These are phyloP conservation scores for Cyclargus thomasi DNA, from an alignment of 1,140 invertebrate genomes.

Conservation along the genomic window DNA sequence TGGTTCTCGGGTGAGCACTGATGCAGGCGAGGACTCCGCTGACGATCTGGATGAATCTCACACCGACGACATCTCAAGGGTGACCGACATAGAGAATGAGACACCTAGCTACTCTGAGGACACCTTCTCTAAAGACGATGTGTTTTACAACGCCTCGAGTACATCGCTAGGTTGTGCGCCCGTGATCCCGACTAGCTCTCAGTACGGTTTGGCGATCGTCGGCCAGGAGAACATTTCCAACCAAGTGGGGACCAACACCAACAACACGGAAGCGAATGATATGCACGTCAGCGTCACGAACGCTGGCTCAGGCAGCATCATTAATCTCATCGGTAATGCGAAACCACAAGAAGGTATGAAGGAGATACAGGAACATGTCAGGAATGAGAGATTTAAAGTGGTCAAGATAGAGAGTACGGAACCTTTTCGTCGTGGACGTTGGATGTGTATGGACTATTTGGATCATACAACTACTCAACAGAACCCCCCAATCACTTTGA, in stretches of 20 bases:
- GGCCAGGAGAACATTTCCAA: conserved; percentile 72
- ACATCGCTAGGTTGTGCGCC: conserved; percentile 84
- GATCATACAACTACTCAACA: conserved; percentile 85
- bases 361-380: conserved; percentile 82
- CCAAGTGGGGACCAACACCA: conserved; percentile 67
- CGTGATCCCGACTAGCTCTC: conserved; percentile 88
- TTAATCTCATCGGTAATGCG: conserved; percentile 79
- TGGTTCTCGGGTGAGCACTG: conserved; percentile 85
- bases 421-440: conserved; percentile 93
- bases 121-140: conserved; percentile 87
- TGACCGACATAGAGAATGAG: conserved; percentile 89
- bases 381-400: conserved; percentile 94
- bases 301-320: conserved; percentile 77
- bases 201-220: conserved; percentile 88
- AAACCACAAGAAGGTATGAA: conserved; percentile 80
- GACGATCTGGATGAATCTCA: conserved; percentile 96
- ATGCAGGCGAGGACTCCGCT: conserved; percentile 92
- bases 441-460: conserved; percentile 96
- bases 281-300: conserved; percentile 79
- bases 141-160: conserved; percentile 85
- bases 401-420: conserved; percentile 97
- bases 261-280: conserved; percentile 73
- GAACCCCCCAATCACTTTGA: conserved; percentile 65
- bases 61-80: conserved; percentile 88
- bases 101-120: conserved; percentile 90